These are phyloP conservation scores for Schlechtendalia chinensis DNA, from an alignment of 1,140 invertebrate genomes.

Conservation along the genomic window DNA sequence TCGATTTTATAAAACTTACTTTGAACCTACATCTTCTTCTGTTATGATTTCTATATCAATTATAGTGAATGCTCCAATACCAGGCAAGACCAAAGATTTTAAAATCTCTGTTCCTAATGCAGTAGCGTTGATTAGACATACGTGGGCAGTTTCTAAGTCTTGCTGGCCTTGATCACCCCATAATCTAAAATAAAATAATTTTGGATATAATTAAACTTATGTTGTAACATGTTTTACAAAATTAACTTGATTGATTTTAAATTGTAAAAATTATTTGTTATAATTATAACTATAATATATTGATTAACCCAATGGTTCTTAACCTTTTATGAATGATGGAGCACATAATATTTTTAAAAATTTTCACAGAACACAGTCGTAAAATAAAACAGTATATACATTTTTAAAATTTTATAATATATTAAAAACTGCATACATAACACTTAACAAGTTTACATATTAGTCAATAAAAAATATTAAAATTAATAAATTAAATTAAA, in stretches of 20 bases:
- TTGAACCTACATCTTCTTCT: constrained; percentile 88
- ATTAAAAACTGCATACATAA: too few relatives aligned
- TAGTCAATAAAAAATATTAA: too few relatives aligned
- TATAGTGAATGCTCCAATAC: constrained; percentile 94
- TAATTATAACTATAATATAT: too few relatives aligned
- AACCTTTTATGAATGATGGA: too few relatives aligned
- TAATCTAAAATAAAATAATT: constrained; percentile 62
- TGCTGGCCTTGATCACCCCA: constrained; percentile 98
- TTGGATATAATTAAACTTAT: not conserved
- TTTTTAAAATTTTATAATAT: too few relatives aligned
- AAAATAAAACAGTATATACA: too few relatives aligned
- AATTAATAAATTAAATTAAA: too few relatives aligned
- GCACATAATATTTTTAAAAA: too few relatives aligned
- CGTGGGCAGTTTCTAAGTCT: constrained; percentile 79
- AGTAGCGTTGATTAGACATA: constrained; percentile 93
- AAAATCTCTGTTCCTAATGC: constrained; percentile 92
- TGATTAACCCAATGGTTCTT: too few relatives aligned
- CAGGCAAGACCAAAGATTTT: constrained; percentile 91
- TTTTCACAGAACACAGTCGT: too few relatives aligned
- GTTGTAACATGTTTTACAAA: not conserved
- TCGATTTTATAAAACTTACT: constrained; percentile 63
- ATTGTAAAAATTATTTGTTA: not conserved
- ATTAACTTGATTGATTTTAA: not conserved
- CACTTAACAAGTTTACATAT: too few relatives aligned
- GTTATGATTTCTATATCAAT: constrained; percentile 84